Evolutionary conservation across 2,797 vertebrate genomes (phyloP).

Genomic region (Nasua narica): DNA sequence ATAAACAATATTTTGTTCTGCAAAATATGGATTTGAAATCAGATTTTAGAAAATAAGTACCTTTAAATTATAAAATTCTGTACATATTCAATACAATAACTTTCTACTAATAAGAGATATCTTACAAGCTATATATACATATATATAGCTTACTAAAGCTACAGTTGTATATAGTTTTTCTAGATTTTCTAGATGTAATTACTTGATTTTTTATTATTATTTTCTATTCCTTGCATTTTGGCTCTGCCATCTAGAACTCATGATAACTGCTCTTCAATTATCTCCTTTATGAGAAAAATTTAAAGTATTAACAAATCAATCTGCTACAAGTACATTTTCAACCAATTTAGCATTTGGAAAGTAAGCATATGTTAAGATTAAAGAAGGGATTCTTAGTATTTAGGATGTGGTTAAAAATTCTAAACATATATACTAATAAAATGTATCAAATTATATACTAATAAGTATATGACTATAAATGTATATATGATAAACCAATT

Average conservation of each 20-base stretch:
- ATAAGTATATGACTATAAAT: not conserved
- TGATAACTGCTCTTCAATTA: not conserved
- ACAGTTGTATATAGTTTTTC: not conserved
- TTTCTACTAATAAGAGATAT: not conserved
- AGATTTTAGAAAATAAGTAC: not conserved
- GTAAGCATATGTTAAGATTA: not conserved
- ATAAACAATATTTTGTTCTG: not conserved
- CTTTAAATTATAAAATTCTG: not conserved
- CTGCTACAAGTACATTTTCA: not conserved
- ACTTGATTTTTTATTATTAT: not conserved
- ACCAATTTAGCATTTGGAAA: not conserved
- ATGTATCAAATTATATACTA: not conserved
- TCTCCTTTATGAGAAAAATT: not conserved
- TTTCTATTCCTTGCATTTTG: not conserved
- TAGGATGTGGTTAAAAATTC: not conserved
- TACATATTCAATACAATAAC: not conserved
- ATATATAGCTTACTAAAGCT: not conserved
- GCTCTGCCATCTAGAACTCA: rapidly evolving
- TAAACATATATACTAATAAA: not conserved
- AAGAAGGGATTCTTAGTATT: not conserved
- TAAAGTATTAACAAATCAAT: not conserved
- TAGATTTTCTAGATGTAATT: not conserved
- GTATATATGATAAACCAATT: not conserved
- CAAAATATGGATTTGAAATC: not conserved
- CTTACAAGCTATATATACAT: not conserved